Evolutionary conservation across 2,113 vertebrate genomes (phyloP), one percentile per base, ranked within the genome.

Genomic region (Cyprinodon brontotheroides): DNA sequence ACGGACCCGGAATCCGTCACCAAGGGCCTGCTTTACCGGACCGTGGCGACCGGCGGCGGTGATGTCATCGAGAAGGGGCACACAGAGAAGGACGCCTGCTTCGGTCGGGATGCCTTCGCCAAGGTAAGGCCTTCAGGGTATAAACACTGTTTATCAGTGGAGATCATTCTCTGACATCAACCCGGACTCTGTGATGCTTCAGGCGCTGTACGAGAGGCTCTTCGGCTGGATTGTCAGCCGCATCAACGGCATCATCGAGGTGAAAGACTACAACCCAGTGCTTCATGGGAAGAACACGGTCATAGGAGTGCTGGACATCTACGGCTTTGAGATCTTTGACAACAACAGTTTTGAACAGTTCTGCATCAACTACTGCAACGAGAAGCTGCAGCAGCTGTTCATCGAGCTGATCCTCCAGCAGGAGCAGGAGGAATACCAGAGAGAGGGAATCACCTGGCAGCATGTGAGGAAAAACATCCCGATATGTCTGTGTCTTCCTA

Each of bases 281-380:
- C 92, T 94, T 3, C 95, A 98, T 0, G 97, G 97, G 84, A 98
- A 98, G 89, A 96, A 97, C 90, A 99, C 97, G 0, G 97, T 98
- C 57, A 99, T 99, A 0, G 97, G 97, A 0, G 97, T 99, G 72
- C 91, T 98, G 78, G 97, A 99, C 72, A 99, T 99, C 88, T 99
- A 99, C 0, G 97, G 97, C 83, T 99, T 99, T 0, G 97, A 99
- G 92, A 96, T 99, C 87, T 96, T 99, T 11, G 95, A 97, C 70
- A 96, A 94, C 89, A 99, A 99, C 92, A 98, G 97, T 79, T 98
- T 97, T 0, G 97, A 98, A 75, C 97, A 99, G 93, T 96, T 98
- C 92, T 98, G 97, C 91, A 98, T 96, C 86, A 97, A 97, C 92
- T 97, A 96, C 74, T 94, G 96, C 86, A 97, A 97, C 0, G 94